Evolutionary conservation across 35 echinoderm and acorn worm species (phyloP).

Genomic region (Ophiothrix spiculata): DNA sequence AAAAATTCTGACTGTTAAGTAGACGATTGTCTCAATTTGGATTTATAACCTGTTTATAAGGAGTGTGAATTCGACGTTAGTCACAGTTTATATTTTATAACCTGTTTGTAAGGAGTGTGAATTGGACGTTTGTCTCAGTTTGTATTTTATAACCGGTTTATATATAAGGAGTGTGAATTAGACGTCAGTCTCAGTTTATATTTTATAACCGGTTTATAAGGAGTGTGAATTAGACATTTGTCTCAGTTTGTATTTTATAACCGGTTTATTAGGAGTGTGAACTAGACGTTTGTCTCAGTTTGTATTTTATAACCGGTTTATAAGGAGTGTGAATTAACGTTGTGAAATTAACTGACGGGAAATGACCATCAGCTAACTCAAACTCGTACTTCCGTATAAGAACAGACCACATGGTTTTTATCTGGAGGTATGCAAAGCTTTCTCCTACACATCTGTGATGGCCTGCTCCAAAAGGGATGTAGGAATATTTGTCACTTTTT

Average conservation of each 20-base stretch:
- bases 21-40: too few species aligned
- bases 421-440: constrained; percentile 76
- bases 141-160: constrained; percentile 59
- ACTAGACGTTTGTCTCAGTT: constrained; percentile 6
- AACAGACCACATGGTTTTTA: constrained; percentile 73
- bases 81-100: too few species aligned
- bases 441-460: constrained; percentile 73
- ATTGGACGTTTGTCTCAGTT: constrained; percentile 6
- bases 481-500: constrained; percentile 74
- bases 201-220: too few species aligned
- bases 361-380: constrained; percentile 52
- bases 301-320: constrained; percentile 59
- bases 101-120: too few species aligned
- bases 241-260: too few species aligned
- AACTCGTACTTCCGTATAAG: constrained; percentile 63
- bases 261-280: too few species aligned
- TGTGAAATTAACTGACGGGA: constrained; percentile 52
- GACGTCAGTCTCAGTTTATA: too few species aligned
- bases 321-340: constrained; percentile 73
- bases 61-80: too few species aligned
- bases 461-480: constrained; percentile 67
- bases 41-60: too few species aligned
- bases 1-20: too few species aligned
- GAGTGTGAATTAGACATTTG: too few species aligned
- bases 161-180: too few species aligned